A percentile compares a stretch with the other conserved stretches of the same genome.
Conservation (phyloP, 2,797 vertebrate genomes). For the Nannoperca obscura region DNA sequence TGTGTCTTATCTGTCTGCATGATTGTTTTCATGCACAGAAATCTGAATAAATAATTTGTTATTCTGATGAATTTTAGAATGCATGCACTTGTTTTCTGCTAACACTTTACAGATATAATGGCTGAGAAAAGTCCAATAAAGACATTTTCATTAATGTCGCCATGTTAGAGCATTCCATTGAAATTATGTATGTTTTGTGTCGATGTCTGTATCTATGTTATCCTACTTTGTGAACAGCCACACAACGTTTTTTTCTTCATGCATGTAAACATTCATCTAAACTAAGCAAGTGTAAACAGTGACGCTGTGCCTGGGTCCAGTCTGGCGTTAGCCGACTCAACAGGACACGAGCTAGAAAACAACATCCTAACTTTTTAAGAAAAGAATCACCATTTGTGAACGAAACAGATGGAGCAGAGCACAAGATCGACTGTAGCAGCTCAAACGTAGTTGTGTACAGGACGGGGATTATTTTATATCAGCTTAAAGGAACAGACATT, state of each 20-base stretch:
- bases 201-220: conserved; percentile 18
- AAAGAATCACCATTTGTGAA: not conserved
- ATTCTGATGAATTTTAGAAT: conserved; percentile 37
- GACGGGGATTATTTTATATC: not conserved
- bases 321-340: conserved; percentile 12
- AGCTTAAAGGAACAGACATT: not conserved
- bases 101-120: conserved; percentile 27
- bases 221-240: conserved; percentile 40
- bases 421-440: conserved; percentile 2
- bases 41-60: conserved; percentile 9
- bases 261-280: conserved; percentile 75
- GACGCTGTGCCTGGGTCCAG: conserved; percentile 19
- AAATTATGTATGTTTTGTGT: conserved; percentile 24
- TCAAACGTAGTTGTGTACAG: not conserved
- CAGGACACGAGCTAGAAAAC: conserved; percentile 26
- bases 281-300: conserved; percentile 64
- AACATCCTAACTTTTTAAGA: conserved; percentile 1
- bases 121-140: conserved; percentile 17
- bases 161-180: conserved; percentile 30
- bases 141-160: not conserved
- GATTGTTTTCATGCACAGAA: conserved; percentile 45
- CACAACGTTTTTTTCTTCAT: conserved; percentile 62
- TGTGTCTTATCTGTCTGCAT: conserved; percentile 20
- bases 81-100: conserved; percentile 55
- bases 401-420: conserved; percentile 36